These are phyloP conservation scores for Amia ocellicauda DNA, from an alignment of 2,113 vertebrate species.

Conservation along the genomic window DNA sequence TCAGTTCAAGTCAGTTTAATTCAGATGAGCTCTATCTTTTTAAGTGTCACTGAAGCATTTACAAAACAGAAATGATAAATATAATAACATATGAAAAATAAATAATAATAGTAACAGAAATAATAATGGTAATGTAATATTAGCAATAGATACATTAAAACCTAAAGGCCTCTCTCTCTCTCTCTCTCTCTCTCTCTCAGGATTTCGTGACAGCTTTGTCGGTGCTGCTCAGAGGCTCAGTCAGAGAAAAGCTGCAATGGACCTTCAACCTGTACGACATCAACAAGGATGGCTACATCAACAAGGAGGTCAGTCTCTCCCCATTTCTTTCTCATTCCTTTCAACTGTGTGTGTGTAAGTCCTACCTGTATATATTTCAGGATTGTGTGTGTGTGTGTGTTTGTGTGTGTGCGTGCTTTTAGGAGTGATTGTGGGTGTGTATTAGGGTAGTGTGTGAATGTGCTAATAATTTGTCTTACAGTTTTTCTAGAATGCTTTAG, in stretches of 20 bases:
- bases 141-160: not conserved
- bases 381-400: conserved; percentile 31
- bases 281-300: conserved; percentile 93
- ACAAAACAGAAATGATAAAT: too few relatives aligned
- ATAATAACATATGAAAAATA: too few relatives aligned
- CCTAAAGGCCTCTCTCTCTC: not conserved
- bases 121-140: not conserved
- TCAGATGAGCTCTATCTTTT: not conserved
- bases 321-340: too few relatives aligned
- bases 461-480: not conserved
- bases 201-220: conserved; percentile 94
- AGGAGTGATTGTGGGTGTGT: not conserved
- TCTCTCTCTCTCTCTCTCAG: conserved; percentile 52
- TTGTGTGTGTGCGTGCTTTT: not conserved
- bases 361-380: not conserved
- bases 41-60: not conserved
- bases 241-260: conserved; percentile 93
- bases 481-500: too few relatives aligned
- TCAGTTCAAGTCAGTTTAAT: not conserved
- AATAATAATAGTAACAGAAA: too few relatives aligned
- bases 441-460: not conserved
- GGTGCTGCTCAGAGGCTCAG: conserved; percentile 82
- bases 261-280: conserved; percentile 97
- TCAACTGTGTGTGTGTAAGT: conserved; percentile 3
- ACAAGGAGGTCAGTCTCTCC: conserved; percentile 94